phyloP scores from a whole-genome alignment of 2,888 invertebrate species.

The Scaptomyza caliginosa region DNA sequence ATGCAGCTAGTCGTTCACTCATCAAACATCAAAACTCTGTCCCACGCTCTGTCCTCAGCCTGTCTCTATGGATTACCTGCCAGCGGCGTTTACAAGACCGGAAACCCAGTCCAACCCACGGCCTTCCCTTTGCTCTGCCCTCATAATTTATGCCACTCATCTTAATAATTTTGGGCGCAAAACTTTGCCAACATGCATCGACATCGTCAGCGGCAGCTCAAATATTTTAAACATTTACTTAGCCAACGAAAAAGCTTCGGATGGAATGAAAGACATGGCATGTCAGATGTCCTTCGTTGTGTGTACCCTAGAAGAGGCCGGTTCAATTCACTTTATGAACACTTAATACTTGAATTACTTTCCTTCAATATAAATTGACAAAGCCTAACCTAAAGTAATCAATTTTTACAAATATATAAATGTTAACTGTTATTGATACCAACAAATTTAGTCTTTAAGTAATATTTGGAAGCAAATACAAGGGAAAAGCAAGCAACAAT shows the following conservation, averaged over 20 bases:
- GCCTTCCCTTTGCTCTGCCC: conserved; percentile 41
- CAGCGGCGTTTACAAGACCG: conserved; percentile 69
- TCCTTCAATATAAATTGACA: too few relatives aligned
- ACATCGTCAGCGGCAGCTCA: conserved; percentile 51
- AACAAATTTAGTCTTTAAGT: too few relatives aligned
- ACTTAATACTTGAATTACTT: not conserved
- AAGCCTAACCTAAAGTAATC: too few relatives aligned
- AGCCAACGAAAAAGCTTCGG: conserved; percentile 42
- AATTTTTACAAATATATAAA: too few relatives aligned
- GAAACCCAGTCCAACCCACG: conserved; percentile 10
- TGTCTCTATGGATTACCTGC: conserved; percentile 73
- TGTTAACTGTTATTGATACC: too few relatives aligned
- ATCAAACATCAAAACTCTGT: conserved; percentile 62
- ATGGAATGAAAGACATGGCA: conserved; percentile 1
- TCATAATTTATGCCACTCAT: conserved; percentile 81
- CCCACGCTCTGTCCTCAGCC: not conserved
- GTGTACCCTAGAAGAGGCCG: not conserved
- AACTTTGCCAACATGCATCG: conserved; percentile 58
- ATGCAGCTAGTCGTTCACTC: conserved; percentile 78
- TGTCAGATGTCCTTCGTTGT: conserved; percentile 16
- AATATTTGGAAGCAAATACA: not conserved
- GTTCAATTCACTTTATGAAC: not conserved
- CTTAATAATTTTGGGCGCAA: conserved; percentile 78
- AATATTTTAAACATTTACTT: conserved; percentile 78
- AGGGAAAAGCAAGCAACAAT: not conserved